A percentile compares a stretch with the other conserved stretches of the same genome.
Evolutionary conservation across 2,888 invertebrate genomes (phyloP).

Genomic region (Scrobipalpa atriplicella): DNA sequence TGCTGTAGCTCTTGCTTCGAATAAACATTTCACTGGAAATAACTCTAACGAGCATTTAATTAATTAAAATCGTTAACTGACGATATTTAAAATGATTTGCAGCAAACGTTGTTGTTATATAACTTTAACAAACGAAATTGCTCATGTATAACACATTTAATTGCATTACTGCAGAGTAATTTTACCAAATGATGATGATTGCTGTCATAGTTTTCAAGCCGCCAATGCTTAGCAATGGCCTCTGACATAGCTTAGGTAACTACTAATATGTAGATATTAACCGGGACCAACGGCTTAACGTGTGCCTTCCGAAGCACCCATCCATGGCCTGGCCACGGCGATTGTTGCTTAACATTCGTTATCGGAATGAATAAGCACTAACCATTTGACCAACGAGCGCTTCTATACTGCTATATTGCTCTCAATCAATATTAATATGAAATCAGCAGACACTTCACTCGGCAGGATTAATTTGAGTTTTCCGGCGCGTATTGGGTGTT

Average conservation of each 20-base stretch:
- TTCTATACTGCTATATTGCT: too few species aligned
- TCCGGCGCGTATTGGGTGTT: neutral
- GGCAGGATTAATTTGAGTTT: constrained; percentile 16
- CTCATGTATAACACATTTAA: neutral
- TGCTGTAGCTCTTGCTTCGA: constrained; percentile 4
- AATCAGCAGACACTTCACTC: constrained; percentile 24
- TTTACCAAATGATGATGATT: neutral
- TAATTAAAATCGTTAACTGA: neutral
- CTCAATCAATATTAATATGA: neutral
- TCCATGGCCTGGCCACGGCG: too few species aligned
- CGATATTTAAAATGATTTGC: too few species aligned
- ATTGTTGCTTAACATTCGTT: too few species aligned
- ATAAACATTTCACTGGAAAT: constrained; percentile 5
- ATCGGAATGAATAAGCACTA: too few species aligned
- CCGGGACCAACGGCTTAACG: too few species aligned
- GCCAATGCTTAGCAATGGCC: too few species aligned
- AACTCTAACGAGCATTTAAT: constrained; percentile 8
- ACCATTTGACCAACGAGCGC: too few species aligned
- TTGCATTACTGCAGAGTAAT: neutral
- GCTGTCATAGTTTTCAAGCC: too few species aligned
- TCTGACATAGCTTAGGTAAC: too few species aligned
- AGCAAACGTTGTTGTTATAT: neutral
- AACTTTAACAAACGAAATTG: neutral
- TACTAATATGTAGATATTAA: too few species aligned
- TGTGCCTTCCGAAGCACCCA: too few species aligned